These are phyloP conservation scores for Nymphalis urticae DNA, from an alignment of 2,888 invertebrate genomes.

Conservation along the genomic window DNA sequence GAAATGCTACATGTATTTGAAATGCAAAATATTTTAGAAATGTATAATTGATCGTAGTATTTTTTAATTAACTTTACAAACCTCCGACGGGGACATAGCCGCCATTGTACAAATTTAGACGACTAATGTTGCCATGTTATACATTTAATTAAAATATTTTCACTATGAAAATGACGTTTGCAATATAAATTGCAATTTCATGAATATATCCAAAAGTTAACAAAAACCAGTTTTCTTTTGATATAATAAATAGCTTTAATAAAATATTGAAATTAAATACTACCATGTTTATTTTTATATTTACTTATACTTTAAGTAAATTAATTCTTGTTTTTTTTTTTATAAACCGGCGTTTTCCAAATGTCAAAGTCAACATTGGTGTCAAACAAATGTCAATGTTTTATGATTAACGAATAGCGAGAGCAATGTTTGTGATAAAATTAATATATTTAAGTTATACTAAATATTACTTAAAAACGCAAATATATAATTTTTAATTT, in stretches of 20 bases:
- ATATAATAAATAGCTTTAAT: too few species aligned
- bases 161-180: conserved; percentile 6
- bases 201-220: too few species aligned
- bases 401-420: background rate
- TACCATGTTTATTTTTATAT: too few species aligned
- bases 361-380: background rate
- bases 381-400: conserved; percentile 1
- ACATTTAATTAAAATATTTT: conserved; percentile 38
- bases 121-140: conserved; percentile 56
- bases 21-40: conserved; percentile 3
- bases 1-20: conserved; percentile 12
- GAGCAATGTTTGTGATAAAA: conserved; percentile 5
- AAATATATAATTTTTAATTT: background rate
- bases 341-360: background rate
- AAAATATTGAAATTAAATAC: too few species aligned
- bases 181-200: too few species aligned
- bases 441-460: background rate
- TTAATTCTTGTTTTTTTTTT: too few species aligned
- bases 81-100: conserved; percentile 88
- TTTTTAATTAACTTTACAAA: conserved; percentile 72
- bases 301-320: too few species aligned
- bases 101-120: conserved; percentile 84
- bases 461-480: background rate
- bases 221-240: too few species aligned
- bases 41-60: conserved; percentile 26